A percentile compares a stretch with the other conserved stretches of the same genome.
Evolutionary conservation across 1,140 invertebrate genomes (phyloP).

Genomic region (Nylanderia fulva): DNA sequence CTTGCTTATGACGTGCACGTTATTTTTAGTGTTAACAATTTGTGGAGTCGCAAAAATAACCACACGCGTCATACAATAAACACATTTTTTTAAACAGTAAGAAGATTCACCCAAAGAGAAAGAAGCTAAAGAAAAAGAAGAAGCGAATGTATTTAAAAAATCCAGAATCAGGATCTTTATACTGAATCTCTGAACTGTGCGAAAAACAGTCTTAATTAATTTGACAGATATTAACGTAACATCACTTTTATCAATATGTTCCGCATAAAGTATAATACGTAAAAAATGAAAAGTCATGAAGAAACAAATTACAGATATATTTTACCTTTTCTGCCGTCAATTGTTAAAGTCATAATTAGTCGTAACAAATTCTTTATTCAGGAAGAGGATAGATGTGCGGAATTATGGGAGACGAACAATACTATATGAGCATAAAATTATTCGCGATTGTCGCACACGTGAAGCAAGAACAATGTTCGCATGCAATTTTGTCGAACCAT

Average conservation of each 20-base stretch:
- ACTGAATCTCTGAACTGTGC: not conserved
- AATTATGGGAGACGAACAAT: not conserved
- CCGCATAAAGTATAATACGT: not conserved
- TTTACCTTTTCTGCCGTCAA: not conserved
- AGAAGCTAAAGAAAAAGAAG: not conserved
- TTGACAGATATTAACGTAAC: not conserved
- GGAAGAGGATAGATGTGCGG: not conserved
- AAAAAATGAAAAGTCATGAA: not conserved
- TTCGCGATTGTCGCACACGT: not conserved
- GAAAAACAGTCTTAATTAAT: not conserved
- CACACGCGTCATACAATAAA: conserved; percentile 55
- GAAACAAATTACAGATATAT: not conserved
- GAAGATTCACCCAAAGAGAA: not conserved
- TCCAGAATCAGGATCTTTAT: too few species aligned
- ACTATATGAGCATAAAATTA: not conserved
- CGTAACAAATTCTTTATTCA: not conserved
- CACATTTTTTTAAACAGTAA: conserved; percentile 19
- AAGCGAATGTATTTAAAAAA: not conserved
- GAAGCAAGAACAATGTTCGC: conserved; percentile 14
- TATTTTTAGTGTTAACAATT: conserved; percentile 76
- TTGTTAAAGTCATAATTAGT: not conserved
- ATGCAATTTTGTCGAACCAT: not conserved
- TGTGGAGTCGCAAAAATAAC: conserved; percentile 57
- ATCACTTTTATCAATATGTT: not conserved
- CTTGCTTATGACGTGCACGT: conserved; percentile 59